Evolutionary conservation across 2,113 vertebrate species (phyloP).

Genomic region (Eubucco bourcierii): DNA sequence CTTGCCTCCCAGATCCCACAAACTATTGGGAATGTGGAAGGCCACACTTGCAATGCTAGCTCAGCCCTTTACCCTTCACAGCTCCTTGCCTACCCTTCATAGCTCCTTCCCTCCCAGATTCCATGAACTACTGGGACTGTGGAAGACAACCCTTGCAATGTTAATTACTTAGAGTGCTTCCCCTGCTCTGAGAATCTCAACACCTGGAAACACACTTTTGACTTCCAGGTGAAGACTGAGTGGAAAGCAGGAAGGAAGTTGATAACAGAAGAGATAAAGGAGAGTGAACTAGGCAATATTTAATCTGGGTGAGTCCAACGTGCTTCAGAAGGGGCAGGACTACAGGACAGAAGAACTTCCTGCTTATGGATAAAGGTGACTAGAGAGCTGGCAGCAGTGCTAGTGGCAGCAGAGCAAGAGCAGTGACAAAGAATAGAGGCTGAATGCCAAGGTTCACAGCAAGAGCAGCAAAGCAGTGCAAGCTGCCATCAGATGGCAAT

Average conservation of each 20-base stretch:
- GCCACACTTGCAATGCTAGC: background rate
- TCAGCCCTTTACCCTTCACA: background rate
- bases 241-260: background rate
- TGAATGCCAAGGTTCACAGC: conserved; percentile 1
- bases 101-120: background rate
- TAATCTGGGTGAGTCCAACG: background rate
- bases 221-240: background rate
- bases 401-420: background rate
- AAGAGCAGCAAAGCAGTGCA: background rate
- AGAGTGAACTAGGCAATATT: background rate
- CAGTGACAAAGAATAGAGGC: conserved; percentile 1
- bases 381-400: background rate
- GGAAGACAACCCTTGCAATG: background rate
- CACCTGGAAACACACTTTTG: background rate
- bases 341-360: background rate
- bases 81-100: background rate
- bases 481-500: background rate
- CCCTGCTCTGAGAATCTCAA: background rate
- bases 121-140: background rate
- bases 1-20: background rate
- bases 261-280: background rate
- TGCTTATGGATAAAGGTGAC: background rate
- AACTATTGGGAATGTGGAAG: background rate
- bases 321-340: background rate
- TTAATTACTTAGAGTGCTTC: background rate